Evolutionary conservation across 2,888 invertebrate species (phyloP).

Genomic region (Thecophora atra): DNA sequence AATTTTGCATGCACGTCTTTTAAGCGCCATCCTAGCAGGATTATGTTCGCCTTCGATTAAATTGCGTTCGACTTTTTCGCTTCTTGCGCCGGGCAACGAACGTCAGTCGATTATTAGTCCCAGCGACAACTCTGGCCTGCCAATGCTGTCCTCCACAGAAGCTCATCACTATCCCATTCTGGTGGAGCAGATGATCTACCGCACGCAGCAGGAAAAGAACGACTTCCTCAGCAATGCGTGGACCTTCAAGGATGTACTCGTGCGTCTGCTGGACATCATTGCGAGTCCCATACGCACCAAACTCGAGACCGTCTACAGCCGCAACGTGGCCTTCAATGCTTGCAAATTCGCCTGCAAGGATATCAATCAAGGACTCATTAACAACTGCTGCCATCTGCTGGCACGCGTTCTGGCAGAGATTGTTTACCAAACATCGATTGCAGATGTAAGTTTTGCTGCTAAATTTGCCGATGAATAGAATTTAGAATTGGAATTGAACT

Average conservation of each 20-base stretch:
- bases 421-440: slow-evolving; percentile 80
- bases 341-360: slow-evolving; percentile 57
- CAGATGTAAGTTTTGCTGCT: slow-evolving; percentile 72
- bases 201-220: slow-evolving; percentile 68
- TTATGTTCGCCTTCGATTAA: slow-evolving; percentile 82
- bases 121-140: slow-evolving; percentile 75
- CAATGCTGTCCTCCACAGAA: slow-evolving; percentile 75
- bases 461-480: background rate
- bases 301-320: slow-evolving; percentile 64
- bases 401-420: slow-evolving; percentile 89
- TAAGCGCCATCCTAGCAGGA: slow-evolving; percentile 85
- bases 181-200: slow-evolving; percentile 81
- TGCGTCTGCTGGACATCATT: slow-evolving; percentile 82
- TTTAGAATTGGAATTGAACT: background rate
- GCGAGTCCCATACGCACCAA: slow-evolving; percentile 77
- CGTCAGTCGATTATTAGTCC: slow-evolving; percentile 70
- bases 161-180: slow-evolving; percentile 79
- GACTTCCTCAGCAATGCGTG: slow-evolving; percentile 64
- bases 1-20: slow-evolving; percentile 68
- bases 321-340: slow-evolving; percentile 64
- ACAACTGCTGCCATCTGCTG: slow-evolving; percentile 79
- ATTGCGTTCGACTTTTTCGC: slow-evolving; percentile 78
- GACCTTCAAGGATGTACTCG: slow-evolving; percentile 81
- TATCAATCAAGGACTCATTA: slow-evolving; percentile 69
- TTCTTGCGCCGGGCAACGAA: slow-evolving; percentile 68